These are phyloP conservation scores for Ctenoplectra terminalis DNA, from an alignment of 1,140 invertebrate species.

Conservation along the genomic window DNA sequence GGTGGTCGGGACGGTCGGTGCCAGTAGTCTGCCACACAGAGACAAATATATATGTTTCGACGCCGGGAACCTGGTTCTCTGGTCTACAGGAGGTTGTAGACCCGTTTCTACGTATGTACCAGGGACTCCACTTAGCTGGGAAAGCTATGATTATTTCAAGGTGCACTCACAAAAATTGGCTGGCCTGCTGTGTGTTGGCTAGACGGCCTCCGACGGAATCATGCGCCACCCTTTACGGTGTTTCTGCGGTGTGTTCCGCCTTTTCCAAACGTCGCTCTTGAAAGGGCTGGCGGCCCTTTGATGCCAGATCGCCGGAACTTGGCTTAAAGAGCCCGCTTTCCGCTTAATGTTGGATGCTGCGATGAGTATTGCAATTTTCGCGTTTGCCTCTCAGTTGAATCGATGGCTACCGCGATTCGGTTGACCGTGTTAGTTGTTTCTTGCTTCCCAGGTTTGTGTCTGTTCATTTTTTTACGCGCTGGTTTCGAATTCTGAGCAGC, in stretches of 20 bases:
- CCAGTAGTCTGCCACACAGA: neutral
- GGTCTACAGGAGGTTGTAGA: neutral
- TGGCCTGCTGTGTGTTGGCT: constrained; percentile 31
- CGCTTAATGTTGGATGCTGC: constrained; percentile 9
- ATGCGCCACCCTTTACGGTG: neutral
- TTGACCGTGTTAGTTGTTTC: neutral
- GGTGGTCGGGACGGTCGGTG: neutral
- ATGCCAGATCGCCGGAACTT: constrained; percentile 29
- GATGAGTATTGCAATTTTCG: neutral
- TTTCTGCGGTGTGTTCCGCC: constrained; percentile 17
- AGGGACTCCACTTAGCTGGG: constrained; percentile 70
- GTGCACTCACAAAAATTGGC: constrained; percentile 81
- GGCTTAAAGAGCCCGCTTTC: constrained; percentile 25
- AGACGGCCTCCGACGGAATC: neutral
- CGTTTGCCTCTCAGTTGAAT: too few relatives aligned
- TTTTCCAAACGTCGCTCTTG: constrained; percentile 27
- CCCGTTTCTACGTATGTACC: constrained; percentile 22
- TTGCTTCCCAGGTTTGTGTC: neutral
- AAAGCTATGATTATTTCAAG: constrained; percentile 79
- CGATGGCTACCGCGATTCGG: neutral
- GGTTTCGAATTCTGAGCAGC: too few relatives aligned
- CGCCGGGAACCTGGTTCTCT: neutral
- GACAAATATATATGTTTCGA: constrained; percentile 51
- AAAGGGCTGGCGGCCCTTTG: constrained; percentile 27
- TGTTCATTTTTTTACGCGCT: neutral